phyloP scores from a whole-genome alignment of 1,140 invertebrate species.

The Maniola jurtina region DNA sequence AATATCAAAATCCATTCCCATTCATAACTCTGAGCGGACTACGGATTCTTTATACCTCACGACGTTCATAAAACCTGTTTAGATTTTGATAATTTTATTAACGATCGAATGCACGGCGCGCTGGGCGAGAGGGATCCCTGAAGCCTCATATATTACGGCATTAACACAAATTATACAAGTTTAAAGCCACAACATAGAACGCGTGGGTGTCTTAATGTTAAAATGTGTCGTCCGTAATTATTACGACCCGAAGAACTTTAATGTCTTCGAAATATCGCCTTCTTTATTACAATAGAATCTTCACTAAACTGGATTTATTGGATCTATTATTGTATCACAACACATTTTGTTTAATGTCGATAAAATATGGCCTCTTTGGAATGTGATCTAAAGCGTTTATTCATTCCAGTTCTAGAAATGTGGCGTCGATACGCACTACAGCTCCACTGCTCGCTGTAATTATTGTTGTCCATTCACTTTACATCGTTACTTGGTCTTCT shows the following conservation, averaged over 20 bases:
- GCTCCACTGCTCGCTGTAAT: conserved; percentile 57
- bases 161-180: conserved; percentile 78
- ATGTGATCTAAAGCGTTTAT: conserved; percentile 37
- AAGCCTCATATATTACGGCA: conserved; percentile 76
- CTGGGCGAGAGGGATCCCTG: conserved; percentile 59
- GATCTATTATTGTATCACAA: conserved; percentile 58
- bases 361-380: conserved; percentile 38
- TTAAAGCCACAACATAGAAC: conserved; percentile 71
- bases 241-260: conserved; percentile 71
- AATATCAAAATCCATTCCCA: conserved; percentile 76
- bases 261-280: conserved; percentile 71
- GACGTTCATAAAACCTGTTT: conserved; percentile 73
- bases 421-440: conserved; percentile 63
- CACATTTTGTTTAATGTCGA: conserved; percentile 53
- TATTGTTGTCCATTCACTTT: conserved; percentile 71
- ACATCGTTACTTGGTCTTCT: conserved; percentile 60
- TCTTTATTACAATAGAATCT: conserved; percentile 72
- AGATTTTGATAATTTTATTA: conserved; percentile 79
- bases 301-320: conserved; percentile 59
- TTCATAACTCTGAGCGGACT: conserved; percentile 68
- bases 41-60: conserved; percentile 52
- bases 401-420: conserved; percentile 38
- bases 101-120: conserved; percentile 67
- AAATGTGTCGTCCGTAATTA: conserved; percentile 77
- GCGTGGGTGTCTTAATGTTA: conserved; percentile 76